phyloP scores from a whole-genome alignment of 1,140 invertebrate species.

The Riptortus pedestris region DNA sequence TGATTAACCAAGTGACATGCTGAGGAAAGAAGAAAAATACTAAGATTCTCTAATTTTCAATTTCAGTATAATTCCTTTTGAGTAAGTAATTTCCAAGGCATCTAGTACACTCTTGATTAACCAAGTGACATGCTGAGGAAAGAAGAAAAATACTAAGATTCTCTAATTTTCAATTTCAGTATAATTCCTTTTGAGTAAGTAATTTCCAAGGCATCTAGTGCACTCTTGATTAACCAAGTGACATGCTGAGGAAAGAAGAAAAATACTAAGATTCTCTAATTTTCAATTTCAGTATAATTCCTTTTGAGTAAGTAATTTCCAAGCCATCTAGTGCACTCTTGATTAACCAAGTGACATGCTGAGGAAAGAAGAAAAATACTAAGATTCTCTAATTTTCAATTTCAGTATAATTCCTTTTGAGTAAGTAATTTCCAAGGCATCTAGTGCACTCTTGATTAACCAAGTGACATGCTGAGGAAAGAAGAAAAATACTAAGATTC shows the following conservation, averaged over 20 bases:
- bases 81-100: constrained; percentile 84
- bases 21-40: constrained; percentile 35
- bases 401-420: constrained; percentile 78
- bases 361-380: constrained; percentile 29
- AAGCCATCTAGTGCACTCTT: constrained; percentile 65
- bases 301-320: constrained; percentile 85
- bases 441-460: constrained; percentile 64
- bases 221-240: constrained; percentile 60
- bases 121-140: constrained; percentile 46
- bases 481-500: neutral
- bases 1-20: constrained; percentile 57
- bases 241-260: constrained; percentile 40
- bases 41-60: constrained; percentile 47
- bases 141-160: neutral
- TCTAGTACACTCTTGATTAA: constrained; percentile 62
- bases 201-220: constrained; percentile 79
- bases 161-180: constrained; percentile 68
- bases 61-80: constrained; percentile 76
- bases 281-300: constrained; percentile 72
- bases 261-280: constrained; percentile 33
- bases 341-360: constrained; percentile 56
- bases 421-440: constrained; percentile 79
- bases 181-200: constrained; percentile 75
- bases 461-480: constrained; percentile 44
- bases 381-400: constrained; percentile 50